A percentile compares a stretch with the other conserved stretches of the same genome.
These are phyloP conservation scores for Rhinolophus ferrumequinum DNA, from an alignment of 2,113 vertebrate genomes.

Conservation along the genomic window DNA sequence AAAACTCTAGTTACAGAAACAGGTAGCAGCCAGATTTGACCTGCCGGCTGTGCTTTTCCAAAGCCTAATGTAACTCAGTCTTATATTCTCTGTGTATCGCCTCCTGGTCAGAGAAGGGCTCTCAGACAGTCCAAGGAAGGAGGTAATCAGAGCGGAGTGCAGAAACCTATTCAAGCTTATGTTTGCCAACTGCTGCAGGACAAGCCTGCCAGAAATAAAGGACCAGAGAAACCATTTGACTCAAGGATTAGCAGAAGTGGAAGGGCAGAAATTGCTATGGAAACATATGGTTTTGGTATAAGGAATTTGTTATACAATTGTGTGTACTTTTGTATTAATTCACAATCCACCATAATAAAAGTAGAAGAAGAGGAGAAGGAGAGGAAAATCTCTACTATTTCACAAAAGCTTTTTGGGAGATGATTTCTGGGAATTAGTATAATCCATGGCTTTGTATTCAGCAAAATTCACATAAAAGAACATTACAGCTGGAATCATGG, in stretches of 20 bases:
- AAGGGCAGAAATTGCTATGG: neutral
- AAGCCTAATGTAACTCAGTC: neutral
- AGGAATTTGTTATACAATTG: neutral
- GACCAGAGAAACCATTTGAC: neutral
- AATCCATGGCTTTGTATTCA: constrained; percentile 47
- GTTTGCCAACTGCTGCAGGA: neutral
- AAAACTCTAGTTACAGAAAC: neutral
- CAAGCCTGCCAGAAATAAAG: neutral
- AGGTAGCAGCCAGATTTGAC: neutral
- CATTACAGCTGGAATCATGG: constrained; percentile 41
- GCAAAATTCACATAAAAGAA: constrained; percentile 63
- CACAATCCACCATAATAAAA: neutral
- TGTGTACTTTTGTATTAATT: neutral
- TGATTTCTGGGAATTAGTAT: constrained; percentile 53
- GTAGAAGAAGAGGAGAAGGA: neutral
- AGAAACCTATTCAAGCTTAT: neutral
- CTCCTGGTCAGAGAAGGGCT: neutral
- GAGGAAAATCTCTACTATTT: neutral
- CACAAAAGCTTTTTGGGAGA: constrained; percentile 36
- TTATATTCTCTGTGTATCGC: neutral
- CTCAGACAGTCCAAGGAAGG: neutral
- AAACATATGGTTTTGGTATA: neutral
- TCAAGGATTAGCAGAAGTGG: neutral
- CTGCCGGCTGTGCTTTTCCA: neutral
- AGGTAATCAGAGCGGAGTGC: neutral